Percentiles rank a stretch among this genome's conserved stretches.
phyloP scores from a whole-genome alignment of 2,797 vertebrate genomes.

The Brotula barbata region DNA sequence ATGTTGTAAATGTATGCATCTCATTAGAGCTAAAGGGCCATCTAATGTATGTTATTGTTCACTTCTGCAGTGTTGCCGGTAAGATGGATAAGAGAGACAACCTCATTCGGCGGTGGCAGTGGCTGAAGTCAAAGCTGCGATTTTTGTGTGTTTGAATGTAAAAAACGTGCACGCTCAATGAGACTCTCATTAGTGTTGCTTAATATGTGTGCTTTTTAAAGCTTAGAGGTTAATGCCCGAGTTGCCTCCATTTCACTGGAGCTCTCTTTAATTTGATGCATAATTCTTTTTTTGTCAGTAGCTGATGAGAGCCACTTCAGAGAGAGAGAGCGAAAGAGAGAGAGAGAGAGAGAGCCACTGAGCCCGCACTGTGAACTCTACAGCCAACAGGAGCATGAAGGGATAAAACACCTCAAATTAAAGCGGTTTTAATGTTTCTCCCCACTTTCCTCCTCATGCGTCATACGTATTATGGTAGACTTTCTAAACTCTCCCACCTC shows the following conservation, averaged over 20 bases:
- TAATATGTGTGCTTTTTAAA: constrained; percentile 82
- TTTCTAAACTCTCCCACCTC: no score
- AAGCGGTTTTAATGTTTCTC: constrained; percentile 59
- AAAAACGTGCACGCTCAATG: constrained; percentile 72
- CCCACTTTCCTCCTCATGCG: constrained; percentile 20
- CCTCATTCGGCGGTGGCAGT: constrained; percentile 57
- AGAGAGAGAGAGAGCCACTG: constrained; percentile 63
- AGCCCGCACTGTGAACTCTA: constrained; percentile 59
- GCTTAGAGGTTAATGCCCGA: constrained; percentile 79
- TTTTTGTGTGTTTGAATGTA: constrained; percentile 69
- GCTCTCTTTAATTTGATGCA: constrained; percentile 78
- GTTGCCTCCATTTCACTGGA: constrained; percentile 74
- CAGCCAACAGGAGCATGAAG: constrained; percentile 62
- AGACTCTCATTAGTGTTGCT: constrained; percentile 80
- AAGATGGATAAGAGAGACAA: constrained; percentile 68
- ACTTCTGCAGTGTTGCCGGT: constrained; percentile 52
- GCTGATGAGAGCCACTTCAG: constrained; percentile 68
- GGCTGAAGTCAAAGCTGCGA: constrained; percentile 61
- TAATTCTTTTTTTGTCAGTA: constrained; percentile 69
- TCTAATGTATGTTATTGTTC: constrained; percentile 69
- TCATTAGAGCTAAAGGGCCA: constrained; percentile 70
- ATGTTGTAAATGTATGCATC: constrained; percentile 81
- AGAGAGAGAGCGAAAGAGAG: constrained; percentile 61
- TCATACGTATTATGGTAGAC: no score
- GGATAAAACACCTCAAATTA: constrained; percentile 66